A percentile compares a stretch with the other conserved stretches of the same genome.
Conservation (phyloP, 2,113 vertebrate genomes). For the Nesoenas mayeri region DNA sequence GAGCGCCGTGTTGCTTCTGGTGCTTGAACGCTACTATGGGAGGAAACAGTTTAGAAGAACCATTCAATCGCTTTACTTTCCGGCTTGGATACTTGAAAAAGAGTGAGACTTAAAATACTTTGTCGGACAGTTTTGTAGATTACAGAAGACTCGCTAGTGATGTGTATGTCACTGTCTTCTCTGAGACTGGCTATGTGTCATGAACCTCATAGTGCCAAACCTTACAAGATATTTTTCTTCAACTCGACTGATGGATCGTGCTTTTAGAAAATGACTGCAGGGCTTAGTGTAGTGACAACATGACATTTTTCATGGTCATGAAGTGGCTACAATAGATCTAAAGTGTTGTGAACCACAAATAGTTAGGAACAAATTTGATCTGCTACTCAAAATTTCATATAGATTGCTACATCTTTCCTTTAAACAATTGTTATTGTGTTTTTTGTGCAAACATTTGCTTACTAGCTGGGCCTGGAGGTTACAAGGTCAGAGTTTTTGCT, state of each 20-base stretch:
- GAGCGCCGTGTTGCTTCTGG: neutral
- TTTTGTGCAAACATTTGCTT: constrained; percentile 65
- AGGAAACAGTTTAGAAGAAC: neutral
- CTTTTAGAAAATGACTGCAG: constrained; percentile 9
- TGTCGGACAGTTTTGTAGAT: neutral
- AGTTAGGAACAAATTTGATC: constrained; percentile 34
- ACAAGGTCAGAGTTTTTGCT: constrained; percentile 3
- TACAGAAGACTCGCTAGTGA: neutral
- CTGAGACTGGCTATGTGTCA: neutral
- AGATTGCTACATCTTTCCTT: constrained; percentile 57
- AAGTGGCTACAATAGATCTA: constrained; percentile 45
- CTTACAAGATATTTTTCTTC: constrained; percentile 21
- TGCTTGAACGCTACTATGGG: neutral
- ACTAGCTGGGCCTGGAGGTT: neutral
- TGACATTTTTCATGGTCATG: constrained; percentile 30
- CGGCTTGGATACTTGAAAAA: neutral
- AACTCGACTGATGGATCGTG: neutral
- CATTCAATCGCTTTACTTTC: neutral
- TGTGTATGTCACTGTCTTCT: neutral
- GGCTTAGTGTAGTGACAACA: constrained; percentile 8
- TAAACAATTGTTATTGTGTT: constrained; percentile 56
- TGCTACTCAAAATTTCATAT: constrained; percentile 30
- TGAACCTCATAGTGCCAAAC: neutral
- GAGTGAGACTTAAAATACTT: neutral
- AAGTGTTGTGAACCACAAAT: neutral